Evolutionary conservation across 2,797 vertebrate genomes (phyloP).

Genomic region (Epinephelus awoara): DNA sequence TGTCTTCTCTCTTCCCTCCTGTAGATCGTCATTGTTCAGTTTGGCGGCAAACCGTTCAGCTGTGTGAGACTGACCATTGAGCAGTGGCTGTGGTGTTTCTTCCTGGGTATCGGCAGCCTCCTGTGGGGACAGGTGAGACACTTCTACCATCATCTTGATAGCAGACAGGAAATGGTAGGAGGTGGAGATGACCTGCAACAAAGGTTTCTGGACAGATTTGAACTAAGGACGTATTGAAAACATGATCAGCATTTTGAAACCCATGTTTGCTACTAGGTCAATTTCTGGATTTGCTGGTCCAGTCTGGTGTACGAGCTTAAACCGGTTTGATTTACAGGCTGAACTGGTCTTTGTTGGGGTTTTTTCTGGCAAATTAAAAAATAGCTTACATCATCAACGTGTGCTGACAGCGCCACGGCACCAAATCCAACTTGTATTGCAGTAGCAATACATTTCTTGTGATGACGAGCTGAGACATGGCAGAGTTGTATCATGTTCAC

Average conservation of each 20-base stretch:
- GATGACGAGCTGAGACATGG: too few species aligned
- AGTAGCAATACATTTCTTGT: too few species aligned
- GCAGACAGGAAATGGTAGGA: neutral
- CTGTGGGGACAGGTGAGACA: constrained; percentile 96
- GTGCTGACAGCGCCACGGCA: too few species aligned
- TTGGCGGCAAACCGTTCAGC: constrained; percentile 97
- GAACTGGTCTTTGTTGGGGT: too few species aligned
- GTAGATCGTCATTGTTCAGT: constrained; percentile 95
- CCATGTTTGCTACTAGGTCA: neutral
- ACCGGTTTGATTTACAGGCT: too few species aligned
- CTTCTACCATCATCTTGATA: neutral
- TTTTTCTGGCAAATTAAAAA: too few species aligned
- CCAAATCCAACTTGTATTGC: too few species aligned
- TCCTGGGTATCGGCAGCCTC: constrained; percentile 94
- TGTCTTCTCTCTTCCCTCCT: constrained; percentile 25
- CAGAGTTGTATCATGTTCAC: too few species aligned
- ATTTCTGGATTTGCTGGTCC: too few species aligned
- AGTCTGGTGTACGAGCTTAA: too few species aligned
- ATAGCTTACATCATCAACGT: too few species aligned
- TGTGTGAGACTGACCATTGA: constrained; percentile 91
- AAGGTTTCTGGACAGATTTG: neutral
- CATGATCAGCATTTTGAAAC: neutral
- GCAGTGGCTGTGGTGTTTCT: constrained; percentile 98
- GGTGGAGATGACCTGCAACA: neutral
- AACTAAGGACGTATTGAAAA: neutral